Percentiles rank a stretch among this genome's conserved stretches.
phyloP scores from a whole-genome alignment of 2,797 vertebrate genomes.

The Acestrorhynchus altus region DNA sequence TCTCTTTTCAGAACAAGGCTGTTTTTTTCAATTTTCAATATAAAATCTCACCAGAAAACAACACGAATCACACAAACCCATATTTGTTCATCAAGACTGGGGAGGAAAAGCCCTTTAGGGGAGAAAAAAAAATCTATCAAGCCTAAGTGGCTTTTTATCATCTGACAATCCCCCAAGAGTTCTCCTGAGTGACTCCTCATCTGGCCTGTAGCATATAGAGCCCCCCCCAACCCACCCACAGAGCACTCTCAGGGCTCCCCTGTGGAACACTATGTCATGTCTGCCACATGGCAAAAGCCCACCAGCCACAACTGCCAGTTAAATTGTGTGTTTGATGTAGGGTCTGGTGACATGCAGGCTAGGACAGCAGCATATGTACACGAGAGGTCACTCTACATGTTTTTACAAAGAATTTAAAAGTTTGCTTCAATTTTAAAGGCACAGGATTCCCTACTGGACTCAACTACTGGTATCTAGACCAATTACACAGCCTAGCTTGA shows the following conservation, averaged over 20 bases:
- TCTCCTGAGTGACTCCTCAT: slow-evolving; percentile 1
- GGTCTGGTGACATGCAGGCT: not conserved
- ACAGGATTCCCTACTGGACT: too few relatives aligned
- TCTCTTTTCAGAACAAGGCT: not conserved
- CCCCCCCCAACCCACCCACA: not conserved
- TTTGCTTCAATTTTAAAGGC: too few relatives aligned
- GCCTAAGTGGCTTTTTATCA: slow-evolving; percentile 13
- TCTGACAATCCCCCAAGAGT: not conserved
- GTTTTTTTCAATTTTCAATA: not conserved
- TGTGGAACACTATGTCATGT: not conserved
- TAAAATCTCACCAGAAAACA: not conserved
- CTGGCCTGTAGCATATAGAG: not conserved
- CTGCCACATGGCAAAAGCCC: not conserved
- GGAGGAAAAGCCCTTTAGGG: not conserved
- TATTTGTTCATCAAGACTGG: not conserved
- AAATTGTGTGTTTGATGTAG: slow-evolving; percentile 1
- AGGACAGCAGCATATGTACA: not conserved
- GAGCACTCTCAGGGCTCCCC: not conserved
- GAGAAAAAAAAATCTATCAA: not conserved
- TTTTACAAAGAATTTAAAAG: too few relatives aligned
- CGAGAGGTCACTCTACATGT: not conserved
- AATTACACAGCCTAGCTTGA: too few relatives aligned
- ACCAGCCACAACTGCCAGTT: not conserved
- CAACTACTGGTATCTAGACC: too few relatives aligned
- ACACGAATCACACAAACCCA: not conserved